Base-by-base conservation (phyloP, 2,113 vertebrate species). In the Machaerirhynchus nigripectus region DNA sequence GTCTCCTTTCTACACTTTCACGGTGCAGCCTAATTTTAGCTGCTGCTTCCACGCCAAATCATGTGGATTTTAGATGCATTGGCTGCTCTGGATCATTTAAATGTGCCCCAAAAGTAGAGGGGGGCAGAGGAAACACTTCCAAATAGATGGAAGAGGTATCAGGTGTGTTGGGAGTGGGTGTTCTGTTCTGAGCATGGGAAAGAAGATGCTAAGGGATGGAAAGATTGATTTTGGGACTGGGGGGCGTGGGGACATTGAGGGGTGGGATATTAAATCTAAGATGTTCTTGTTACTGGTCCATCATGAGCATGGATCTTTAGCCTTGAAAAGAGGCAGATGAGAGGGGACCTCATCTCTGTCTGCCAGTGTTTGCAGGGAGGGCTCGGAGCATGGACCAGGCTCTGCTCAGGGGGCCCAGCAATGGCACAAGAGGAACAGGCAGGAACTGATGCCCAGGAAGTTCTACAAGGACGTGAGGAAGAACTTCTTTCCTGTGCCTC, bases 381-480 rank as follows among this genome's bases (percentile, higher is more conserved):
- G 27, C 2, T 37, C 28, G 61, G 56, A 53, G 55, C 20, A 13
- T 0, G 24, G 56, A 7, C 19, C 74, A 70, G 74, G n/a, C n/a
- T 78, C 47, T 46, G 47, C 55, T 70, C n/a, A 0, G 19, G 26
- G 44, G 14, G 15, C 6, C 23, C 64, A 55, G 23, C 6, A 46
- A 16, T 24, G 19, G 23, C 5, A 16, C 13, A 20, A n/a, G 30
- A 69, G 16, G 24, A n/a, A 39, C 0, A 0, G n/a, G 56, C 19
- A 70, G 47, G 28, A 70, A 26, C 6, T 11, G 47, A 47, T 53
- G 7, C 5, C 1, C 49, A 61, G 47, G 23, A 40, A 55, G 4
- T 30, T 47, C 28, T 8, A 15, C 13, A 4, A 11, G 39, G 4
- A 30, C 23, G 13, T 10, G 18, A 46, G 23, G 28, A 53, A 46